Evolutionary conservation across 1,140 invertebrate genomes (phyloP), one percentile per base, ranked within the genome.

Genomic region (Drosophila sproati): DNA sequence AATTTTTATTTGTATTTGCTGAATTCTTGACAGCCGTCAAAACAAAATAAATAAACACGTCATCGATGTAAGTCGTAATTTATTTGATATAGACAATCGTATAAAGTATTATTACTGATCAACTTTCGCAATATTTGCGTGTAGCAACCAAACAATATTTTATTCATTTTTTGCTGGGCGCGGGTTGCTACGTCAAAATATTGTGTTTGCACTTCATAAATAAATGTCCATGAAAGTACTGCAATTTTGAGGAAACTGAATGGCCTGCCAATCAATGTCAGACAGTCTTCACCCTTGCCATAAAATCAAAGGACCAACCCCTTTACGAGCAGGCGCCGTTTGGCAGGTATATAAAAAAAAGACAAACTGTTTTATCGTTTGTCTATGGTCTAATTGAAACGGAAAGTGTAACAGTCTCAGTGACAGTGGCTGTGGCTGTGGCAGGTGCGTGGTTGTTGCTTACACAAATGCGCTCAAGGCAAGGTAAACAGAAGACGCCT

Each of bases 231-330:
- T 43, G 10, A 43, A n/a, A 43, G 10, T n/a, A 28, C 6, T 47
- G 61, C 68, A 76, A 29, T 72, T 73, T 55, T 43, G 34, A 34
- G 29, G 47, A 57, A 63, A 54, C 35, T 32, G 51, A 70, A 61
- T 28, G 73, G n/a, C 29, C 37, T 41, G 69, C 60, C 74, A 77
- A 67, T 77, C 74, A 73, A 59, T 67, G 62, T 61, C 61, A 72
- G 55, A 56, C 55, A 60, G 28, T n/a, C 45, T 32, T 43, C 37
- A 61, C 55, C 68, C 68, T 54, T 59, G 67, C 50, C 80, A 73
- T 88, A 88, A 83, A 88, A 77, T 37, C 41, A 68, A 74, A 80
- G 62, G 69, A 48, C n/a, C 77, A 70, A 72, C 54, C 70, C 77
- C 70, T 72, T 80, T 57, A 35, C 37, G 7, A 52, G 34, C 37